Evolutionary conservation across 2,797 vertebrate genomes (phyloP).

Genomic region (Neosalanx taihuensis): DNA sequence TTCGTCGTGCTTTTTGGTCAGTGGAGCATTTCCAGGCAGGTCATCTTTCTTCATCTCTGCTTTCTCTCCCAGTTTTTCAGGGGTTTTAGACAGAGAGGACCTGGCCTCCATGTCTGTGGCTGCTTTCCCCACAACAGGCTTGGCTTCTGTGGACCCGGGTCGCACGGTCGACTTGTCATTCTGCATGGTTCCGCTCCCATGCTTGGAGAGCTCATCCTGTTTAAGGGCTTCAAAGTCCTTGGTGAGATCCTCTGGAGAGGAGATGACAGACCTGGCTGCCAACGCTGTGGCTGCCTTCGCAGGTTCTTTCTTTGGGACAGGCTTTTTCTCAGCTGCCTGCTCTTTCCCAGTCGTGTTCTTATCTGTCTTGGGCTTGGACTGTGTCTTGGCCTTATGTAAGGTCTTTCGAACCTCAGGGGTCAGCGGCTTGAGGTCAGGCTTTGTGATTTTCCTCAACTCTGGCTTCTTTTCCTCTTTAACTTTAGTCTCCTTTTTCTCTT

Average conservation of each 20-base stretch:
- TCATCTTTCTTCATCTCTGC: conserved; percentile 52
- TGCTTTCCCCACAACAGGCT: conserved; percentile 43
- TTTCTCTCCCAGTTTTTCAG: conserved; percentile 46
- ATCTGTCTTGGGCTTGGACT: conserved; percentile 83
- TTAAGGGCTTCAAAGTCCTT: conserved; percentile 94
- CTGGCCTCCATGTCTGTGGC: conserved; percentile 44
- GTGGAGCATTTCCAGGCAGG: conserved; percentile 61
- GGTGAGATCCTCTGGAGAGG: conserved; percentile 96
- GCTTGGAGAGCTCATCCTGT: conserved; percentile 70
- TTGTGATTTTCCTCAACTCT: conserved; percentile 88
- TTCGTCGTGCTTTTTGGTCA: conserved; percentile 74
- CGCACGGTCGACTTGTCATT: conserved; percentile 53
- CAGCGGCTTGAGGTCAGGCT: conserved; percentile 92
- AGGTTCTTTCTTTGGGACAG: conserved; percentile 59
- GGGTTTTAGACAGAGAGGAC: conserved; percentile 51
- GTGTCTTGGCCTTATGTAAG: conserved; percentile 90
- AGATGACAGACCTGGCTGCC: conserved; percentile 81
- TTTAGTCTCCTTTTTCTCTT: conserved; percentile 90
- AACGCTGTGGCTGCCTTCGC: conserved; percentile 54
- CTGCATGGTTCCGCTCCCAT: conserved; percentile 39
- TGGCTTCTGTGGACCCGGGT: conserved; percentile 50
- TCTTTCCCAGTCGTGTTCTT: conserved; percentile 85
- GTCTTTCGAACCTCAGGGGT: conserved; percentile 97
- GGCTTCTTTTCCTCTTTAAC: conserved; percentile 89
- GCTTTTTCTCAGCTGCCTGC: conserved; percentile 72